Conservation (phyloP, 2,797 vertebrate species). For the Podargus strigoides region DNA sequence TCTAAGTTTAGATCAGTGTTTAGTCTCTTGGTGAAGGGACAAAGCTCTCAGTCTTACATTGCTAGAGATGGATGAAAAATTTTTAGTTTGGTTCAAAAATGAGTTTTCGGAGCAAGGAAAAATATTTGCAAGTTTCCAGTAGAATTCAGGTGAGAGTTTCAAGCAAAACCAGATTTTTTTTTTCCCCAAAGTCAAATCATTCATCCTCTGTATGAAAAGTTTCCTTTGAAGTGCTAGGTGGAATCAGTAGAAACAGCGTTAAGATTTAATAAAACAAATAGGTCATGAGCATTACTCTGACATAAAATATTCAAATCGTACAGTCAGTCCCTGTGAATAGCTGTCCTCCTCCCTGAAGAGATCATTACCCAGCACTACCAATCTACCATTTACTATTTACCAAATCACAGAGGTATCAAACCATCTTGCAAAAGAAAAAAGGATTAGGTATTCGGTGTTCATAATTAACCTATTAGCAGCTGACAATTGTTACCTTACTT, state of each 20-base stretch:
- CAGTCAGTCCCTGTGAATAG: no score
- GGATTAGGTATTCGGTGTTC: neutral
- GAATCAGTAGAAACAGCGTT: no score
- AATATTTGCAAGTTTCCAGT: neutral
- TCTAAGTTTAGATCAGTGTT: constrained; percentile 5
- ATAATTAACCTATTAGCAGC: neutral
- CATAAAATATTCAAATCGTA: no score
- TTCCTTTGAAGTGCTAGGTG: neutral
- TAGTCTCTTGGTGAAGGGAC: neutral
- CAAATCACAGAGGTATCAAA: neutral
- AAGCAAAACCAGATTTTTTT: neutral
- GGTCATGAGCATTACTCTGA: no score
- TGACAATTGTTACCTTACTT: neutral
- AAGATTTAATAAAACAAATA: no score
- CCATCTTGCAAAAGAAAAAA: neutral
- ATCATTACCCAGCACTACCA: neutral
- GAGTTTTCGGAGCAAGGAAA: neutral
- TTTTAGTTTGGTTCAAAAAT: neutral
- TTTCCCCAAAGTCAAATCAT: neutral
- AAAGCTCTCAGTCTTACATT: neutral
- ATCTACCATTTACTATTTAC: neutral
- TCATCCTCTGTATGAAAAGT: neutral
- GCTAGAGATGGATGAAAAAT: neutral
- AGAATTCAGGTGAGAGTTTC: neutral
- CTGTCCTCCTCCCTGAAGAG: no score